These are phyloP conservation scores for Melopsittacus undulatus DNA, from an alignment of 2,797 vertebrate genomes.

Conservation along the genomic window DNA sequence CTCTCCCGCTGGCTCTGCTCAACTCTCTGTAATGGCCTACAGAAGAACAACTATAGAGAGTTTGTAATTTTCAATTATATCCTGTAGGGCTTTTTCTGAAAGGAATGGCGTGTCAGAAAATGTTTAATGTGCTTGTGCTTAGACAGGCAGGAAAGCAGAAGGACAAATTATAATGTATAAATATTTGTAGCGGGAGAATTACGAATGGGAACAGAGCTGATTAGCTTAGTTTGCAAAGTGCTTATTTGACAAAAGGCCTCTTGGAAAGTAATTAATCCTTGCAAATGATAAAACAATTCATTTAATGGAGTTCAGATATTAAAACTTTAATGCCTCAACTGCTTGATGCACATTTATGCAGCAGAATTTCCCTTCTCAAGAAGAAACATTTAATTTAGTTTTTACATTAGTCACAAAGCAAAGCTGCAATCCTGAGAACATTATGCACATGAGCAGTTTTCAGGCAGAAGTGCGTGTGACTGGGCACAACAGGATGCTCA, in stretches of 20 bases:
- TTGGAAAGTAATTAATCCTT: constrained; percentile 54
- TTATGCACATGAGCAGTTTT: neutral
- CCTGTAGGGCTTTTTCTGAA: neutral
- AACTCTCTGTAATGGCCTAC: neutral
- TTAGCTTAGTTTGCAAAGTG: constrained; percentile 37
- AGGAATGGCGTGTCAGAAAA: neutral
- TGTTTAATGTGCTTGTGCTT: neutral
- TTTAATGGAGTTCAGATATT: neutral
- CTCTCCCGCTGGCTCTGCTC: neutral
- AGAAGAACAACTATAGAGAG: neutral
- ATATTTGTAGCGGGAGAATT: constrained; percentile 51
- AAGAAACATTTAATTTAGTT: neutral
- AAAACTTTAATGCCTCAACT: constrained; percentile 42
- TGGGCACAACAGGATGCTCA: neutral
- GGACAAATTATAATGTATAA: constrained; percentile 31
- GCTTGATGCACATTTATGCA: neutral
- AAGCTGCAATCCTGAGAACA: neutral
- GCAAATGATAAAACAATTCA: constrained; percentile 45
- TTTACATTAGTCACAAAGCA: neutral
- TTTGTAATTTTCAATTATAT: neutral
- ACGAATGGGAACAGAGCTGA: constrained; percentile 41
- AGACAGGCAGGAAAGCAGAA: constrained; percentile 34
- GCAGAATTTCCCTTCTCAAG: neutral
- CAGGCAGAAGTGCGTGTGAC: neutral
- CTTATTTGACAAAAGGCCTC: constrained; percentile 52